phyloP scores from a whole-genome alignment of 2,888 invertebrate genomes.

The Ormyrus thymus region DNA sequence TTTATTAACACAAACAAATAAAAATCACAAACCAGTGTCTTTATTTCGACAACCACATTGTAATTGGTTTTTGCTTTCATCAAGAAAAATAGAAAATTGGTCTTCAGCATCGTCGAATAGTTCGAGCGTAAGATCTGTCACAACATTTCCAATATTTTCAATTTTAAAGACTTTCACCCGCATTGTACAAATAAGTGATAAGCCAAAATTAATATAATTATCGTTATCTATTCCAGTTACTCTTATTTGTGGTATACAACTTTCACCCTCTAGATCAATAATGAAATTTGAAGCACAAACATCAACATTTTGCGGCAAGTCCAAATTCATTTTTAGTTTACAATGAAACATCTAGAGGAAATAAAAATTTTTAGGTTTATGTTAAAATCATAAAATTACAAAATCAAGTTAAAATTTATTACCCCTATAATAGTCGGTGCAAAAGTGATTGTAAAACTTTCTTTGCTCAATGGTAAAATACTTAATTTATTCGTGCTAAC shows the following conservation, averaged over 20 bases:
- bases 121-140: constrained; percentile 72
- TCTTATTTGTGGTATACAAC: constrained; percentile 74
- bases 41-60: not conserved
- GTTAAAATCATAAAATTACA: too few species aligned
- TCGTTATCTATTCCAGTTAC: constrained; percentile 60
- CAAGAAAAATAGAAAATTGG: constrained; percentile 44
- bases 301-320: constrained; percentile 60
- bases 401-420: constrained; percentile 24
- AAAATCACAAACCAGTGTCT: constrained; percentile 3
- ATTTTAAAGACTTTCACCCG: constrained; percentile 64
- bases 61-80: not conserved
- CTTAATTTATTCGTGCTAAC: constrained; percentile 66
- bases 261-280: constrained; percentile 73
- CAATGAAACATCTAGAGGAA: constrained; percentile 35
- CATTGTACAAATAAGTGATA: constrained; percentile 66
- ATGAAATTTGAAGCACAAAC: constrained; percentile 45
- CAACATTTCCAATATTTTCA: constrained; percentile 72
- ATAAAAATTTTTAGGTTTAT: too few species aligned
- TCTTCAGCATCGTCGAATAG: constrained; percentile 65
- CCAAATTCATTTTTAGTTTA: constrained; percentile 63
- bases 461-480: constrained; percentile 71
- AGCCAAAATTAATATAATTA: constrained; percentile 67
- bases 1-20: not conserved
- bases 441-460: constrained; percentile 71
- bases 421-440: constrained; percentile 74